Evolutionary conservation across 1,140 invertebrate genomes (phyloP).

Genomic region (Ceratina australensis): DNA sequence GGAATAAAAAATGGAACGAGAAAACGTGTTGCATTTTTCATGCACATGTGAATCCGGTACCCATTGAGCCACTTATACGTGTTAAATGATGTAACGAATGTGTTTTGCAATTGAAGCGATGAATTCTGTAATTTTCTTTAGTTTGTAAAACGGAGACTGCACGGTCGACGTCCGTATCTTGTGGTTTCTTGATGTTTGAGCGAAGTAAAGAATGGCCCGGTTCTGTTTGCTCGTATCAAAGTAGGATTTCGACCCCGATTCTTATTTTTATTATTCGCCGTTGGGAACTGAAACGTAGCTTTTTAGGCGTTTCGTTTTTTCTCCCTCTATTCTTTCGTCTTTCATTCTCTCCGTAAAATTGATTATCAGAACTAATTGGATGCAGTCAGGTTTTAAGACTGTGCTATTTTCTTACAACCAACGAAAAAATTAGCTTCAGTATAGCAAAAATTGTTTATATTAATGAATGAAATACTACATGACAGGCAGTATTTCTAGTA

Average conservation of each 20-base stretch:
- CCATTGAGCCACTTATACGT: no score
- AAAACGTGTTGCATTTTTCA: no score
- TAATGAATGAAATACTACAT: not conserved
- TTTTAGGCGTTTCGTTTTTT: not conserved
- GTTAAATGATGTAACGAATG: not conserved
- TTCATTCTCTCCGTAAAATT: not conserved
- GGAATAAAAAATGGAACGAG: no score
- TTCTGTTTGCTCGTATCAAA: not conserved
- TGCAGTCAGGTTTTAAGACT: not conserved
- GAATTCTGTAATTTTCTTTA: not conserved
- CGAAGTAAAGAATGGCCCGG: not conserved
- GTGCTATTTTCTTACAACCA: not conserved
- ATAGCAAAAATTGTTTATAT: not conserved
- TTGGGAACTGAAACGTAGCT: not conserved
- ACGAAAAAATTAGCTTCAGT: not conserved
- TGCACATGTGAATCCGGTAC: no score
- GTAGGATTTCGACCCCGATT: not conserved
- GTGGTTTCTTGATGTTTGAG: not conserved
- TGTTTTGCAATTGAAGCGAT: not conserved
- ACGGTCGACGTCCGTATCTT: not conserved
- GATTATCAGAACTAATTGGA: not conserved
- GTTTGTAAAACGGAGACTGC: not conserved
- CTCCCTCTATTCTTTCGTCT: not conserved
- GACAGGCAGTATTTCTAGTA: not conserved
- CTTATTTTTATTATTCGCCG: constrained; percentile 11